Conservation (phyloP, 2,113 vertebrate genomes). For the Amblyornis subalaris region DNA sequence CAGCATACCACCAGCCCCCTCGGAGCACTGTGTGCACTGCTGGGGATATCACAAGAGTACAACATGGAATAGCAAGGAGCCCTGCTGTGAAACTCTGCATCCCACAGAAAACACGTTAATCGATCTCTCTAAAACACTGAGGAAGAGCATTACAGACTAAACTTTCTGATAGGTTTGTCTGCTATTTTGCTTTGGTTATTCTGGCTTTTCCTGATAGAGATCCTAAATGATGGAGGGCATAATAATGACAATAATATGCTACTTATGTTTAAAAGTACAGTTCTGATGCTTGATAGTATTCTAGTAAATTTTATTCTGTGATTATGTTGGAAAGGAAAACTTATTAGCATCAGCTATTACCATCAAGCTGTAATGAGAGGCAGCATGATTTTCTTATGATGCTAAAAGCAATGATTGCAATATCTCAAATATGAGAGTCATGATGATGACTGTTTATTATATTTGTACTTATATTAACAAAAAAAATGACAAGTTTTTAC, state of each 20-base stretch:
- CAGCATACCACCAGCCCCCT: neutral
- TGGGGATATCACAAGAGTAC: neutral
- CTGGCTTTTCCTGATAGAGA: neutral
- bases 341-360: neutral
- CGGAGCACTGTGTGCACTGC: fast-evolving
- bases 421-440: neutral
- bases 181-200: neutral
- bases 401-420: neutral
- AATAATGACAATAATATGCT: neutral
- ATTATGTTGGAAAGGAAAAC: neutral
- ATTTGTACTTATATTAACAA: neutral
- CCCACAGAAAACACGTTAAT: neutral
- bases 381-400: neutral
- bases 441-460: neutral
- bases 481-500: neutral
- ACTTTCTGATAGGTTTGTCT: neutral
- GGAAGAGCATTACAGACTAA: neutral
- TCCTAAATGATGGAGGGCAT: neutral
- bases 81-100: neutral
- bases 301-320: neutral
- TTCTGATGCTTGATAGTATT: neutral
- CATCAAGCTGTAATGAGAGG: neutral
- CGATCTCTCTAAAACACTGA: neutral
- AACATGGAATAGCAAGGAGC: neutral
- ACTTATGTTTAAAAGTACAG: neutral